Evolutionary conservation across 2,797 vertebrate genomes (phyloP).

Genomic region (Mycteria americana): DNA sequence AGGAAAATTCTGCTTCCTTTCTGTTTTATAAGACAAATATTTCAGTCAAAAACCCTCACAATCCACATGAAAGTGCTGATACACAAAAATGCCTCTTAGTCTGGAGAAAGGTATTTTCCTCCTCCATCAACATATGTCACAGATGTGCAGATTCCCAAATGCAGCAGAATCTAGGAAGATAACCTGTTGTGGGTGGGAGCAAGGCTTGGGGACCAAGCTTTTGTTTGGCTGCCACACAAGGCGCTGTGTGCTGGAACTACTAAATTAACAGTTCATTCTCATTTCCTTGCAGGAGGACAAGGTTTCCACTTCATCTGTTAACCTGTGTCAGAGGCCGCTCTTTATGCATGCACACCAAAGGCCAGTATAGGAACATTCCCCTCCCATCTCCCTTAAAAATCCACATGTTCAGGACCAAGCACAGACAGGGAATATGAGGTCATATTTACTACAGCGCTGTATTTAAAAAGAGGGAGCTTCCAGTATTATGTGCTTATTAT

Average conservation of each 20-base stretch:
- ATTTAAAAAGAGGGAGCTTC: not conserved
- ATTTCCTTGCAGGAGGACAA: not conserved
- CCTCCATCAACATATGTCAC: not conserved
- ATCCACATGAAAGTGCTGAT: not conserved
- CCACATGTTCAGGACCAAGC: not conserved
- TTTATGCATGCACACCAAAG: not conserved
- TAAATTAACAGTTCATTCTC: not conserved
- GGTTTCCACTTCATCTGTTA: not conserved
- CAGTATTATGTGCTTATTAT: not conserved
- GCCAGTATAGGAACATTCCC: not conserved
- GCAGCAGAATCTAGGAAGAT: not conserved
- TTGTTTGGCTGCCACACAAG: not conserved
- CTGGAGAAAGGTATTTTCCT: not conserved
- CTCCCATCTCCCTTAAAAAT: not conserved
- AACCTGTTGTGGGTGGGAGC: rapidly evolving
- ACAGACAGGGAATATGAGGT: not conserved
- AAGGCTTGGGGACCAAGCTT: not conserved
- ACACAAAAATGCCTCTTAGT: not conserved
- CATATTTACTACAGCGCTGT: not conserved
- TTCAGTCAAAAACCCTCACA: not conserved
- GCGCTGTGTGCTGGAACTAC: not conserved
- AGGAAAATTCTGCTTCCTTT: not conserved
- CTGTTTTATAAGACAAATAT: not conserved
- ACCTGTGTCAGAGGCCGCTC: not conserved
- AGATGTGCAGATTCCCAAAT: not conserved